phyloP scores from a whole-genome alignment of 2,797 vertebrate species.

The Coluber constrictor region DNA sequence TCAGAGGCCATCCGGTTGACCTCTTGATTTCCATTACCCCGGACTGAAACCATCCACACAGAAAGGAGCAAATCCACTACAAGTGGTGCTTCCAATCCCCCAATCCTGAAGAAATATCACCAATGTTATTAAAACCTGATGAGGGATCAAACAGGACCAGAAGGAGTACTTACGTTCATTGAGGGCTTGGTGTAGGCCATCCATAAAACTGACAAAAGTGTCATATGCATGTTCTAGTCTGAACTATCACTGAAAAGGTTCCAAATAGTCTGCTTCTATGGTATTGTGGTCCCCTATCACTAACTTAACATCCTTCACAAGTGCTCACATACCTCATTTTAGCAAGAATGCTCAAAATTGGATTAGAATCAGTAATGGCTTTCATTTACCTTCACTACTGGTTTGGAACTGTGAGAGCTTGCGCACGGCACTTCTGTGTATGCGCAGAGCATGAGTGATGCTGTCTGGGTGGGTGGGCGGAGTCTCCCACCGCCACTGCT shows the following conservation, averaged over 20 bases:
- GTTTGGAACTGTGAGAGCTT: too few relatives aligned
- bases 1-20: neutral
- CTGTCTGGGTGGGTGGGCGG: too few relatives aligned
- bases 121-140: neutral
- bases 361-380: neutral
- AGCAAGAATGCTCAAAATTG: neutral
- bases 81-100: neutral
- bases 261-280: neutral
- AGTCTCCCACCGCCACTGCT: too few relatives aligned
- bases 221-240: neutral
- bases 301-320: neutral
- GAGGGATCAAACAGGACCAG: neutral
- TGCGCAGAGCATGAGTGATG: too few relatives aligned
- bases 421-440: too few relatives aligned
- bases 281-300: neutral
- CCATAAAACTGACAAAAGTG: neutral
- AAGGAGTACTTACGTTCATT: neutral
- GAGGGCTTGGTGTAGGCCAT: neutral
- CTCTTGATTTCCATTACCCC: neutral
- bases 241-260: neutral
- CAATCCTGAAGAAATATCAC: too few relatives aligned
- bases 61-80: neutral
- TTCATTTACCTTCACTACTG: too few relatives aligned
- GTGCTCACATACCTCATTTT: neutral
- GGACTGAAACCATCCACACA: neutral